Percentiles rank a stretch among this genome's conserved stretches.
Evolutionary conservation across 2,113 vertebrate species (phyloP).

Genomic region (Gymnogyps californianus): DNA sequence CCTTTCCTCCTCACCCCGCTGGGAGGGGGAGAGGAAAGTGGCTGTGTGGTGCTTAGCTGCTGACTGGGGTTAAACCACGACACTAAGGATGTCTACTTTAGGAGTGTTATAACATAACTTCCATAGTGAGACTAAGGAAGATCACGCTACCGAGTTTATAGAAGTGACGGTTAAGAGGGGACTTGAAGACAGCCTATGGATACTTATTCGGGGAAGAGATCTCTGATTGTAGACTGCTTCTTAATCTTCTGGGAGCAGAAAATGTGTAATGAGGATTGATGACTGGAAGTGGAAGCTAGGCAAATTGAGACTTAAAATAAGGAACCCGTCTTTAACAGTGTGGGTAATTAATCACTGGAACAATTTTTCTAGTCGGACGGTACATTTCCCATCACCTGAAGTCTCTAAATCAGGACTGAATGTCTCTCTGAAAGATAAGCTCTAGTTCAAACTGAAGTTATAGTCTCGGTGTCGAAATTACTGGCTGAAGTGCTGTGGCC

Average conservation of each 20-base stretch:
- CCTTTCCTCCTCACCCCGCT: no score
- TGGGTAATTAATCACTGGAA: slow-evolving; percentile 20
- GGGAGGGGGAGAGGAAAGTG: no score
- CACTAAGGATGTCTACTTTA: not conserved
- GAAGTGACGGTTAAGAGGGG: not conserved
- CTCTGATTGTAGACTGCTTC: not conserved
- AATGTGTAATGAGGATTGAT: slow-evolving; percentile 9
- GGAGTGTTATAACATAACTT: not conserved
- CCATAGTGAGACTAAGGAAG: not conserved
- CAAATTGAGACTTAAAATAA: slow-evolving; percentile 36
- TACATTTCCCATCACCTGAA: not conserved
- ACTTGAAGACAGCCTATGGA: not conserved
- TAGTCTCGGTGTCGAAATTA: not conserved
- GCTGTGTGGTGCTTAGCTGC: no score
- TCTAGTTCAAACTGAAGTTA: not conserved
- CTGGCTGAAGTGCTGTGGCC: not conserved
- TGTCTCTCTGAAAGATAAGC: not conserved
- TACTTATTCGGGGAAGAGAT: not conserved
- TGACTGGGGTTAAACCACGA: no score
- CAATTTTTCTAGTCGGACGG: not conserved
- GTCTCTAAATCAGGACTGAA: slow-evolving; percentile 21
- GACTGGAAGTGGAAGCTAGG: not conserved
- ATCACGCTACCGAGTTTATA: not conserved
- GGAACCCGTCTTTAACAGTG: not conserved
- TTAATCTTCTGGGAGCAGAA: not conserved